Conservation (phyloP, 2,797 vertebrate species). For the Coilia nasus region DNA sequence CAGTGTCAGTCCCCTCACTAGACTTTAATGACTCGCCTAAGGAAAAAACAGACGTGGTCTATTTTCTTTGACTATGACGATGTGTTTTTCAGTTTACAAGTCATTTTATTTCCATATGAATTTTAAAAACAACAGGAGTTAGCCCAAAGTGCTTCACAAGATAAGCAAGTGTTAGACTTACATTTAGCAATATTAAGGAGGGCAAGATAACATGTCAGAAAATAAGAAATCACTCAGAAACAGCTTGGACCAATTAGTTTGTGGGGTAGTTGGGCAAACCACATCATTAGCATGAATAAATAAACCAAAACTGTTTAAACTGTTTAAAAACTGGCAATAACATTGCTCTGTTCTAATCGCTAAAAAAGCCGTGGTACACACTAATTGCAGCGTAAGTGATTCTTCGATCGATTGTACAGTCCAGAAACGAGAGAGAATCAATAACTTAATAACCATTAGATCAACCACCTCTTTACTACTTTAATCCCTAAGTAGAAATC, state of each 20-base stretch:
- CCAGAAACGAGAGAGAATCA: background rate
- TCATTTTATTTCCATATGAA: too few relatives aligned
- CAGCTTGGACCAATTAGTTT: background rate
- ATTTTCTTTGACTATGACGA: background rate
- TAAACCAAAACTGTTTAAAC: background rate
- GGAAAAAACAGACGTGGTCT: background rate
- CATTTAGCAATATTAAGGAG: too few relatives aligned
- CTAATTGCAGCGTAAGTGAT: background rate
- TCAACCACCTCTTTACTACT: constrained; percentile 1
- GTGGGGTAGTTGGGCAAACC: background rate
- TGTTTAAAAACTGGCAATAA: background rate
- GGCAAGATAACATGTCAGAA: too few relatives aligned
- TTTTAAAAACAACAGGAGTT: too few relatives aligned
- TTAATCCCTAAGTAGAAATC: background rate
- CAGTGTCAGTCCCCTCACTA: background rate
- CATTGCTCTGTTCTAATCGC: background rate
- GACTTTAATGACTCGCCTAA: background rate
- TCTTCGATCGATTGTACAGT: background rate
- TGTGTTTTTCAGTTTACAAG: background rate
- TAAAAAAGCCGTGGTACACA: background rate
- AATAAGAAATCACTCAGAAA: too few relatives aligned
- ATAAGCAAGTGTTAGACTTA: too few relatives aligned
- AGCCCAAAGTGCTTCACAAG: too few relatives aligned
- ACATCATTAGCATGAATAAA: background rate
- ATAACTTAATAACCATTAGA: background rate